Conservation (phyloP, 1,140 invertebrate genomes). For the Trinorchestia longiramus region DNA sequence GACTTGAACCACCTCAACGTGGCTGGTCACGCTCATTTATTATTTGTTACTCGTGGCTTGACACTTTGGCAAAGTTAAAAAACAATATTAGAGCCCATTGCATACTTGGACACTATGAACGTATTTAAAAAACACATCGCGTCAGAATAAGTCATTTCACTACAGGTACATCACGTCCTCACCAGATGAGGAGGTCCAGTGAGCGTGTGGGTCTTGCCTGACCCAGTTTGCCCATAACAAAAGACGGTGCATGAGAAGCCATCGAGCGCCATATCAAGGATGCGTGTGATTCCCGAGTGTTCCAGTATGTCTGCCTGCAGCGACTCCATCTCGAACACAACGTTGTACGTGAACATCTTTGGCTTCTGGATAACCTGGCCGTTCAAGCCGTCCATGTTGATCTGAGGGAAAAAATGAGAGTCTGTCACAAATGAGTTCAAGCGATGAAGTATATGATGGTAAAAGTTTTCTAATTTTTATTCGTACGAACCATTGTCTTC, state of each 20-base stretch:
- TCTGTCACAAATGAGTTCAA: neutral
- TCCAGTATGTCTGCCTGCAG: slow-evolving; percentile 83
- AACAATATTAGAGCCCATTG: no score
- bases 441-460: neutral
- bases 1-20: no score
- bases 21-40: no score
- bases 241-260: slow-evolving; percentile 94
- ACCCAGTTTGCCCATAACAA: slow-evolving; percentile 97
- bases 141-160: no score
- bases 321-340: slow-evolving; percentile 88
- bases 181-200: slow-evolving; percentile 91
- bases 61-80: no score
- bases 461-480: neutral
- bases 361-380: slow-evolving; percentile 76
- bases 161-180: slow-evolving; percentile 67
- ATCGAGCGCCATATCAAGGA: slow-evolving; percentile 92
- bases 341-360: slow-evolving; percentile 87
- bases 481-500: neutral
- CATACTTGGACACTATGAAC: no score
- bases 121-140: no score
- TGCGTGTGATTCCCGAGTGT: slow-evolving; percentile 84
- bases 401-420: slow-evolving; percentile 42
- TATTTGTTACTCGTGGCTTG: no score
- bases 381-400: slow-evolving; percentile 67
- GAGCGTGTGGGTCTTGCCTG: slow-evolving; percentile 95